These are phyloP conservation scores for Notocelia uddmanniana DNA, from an alignment of 2,888 invertebrate genomes.

Conservation along the genomic window DNA sequence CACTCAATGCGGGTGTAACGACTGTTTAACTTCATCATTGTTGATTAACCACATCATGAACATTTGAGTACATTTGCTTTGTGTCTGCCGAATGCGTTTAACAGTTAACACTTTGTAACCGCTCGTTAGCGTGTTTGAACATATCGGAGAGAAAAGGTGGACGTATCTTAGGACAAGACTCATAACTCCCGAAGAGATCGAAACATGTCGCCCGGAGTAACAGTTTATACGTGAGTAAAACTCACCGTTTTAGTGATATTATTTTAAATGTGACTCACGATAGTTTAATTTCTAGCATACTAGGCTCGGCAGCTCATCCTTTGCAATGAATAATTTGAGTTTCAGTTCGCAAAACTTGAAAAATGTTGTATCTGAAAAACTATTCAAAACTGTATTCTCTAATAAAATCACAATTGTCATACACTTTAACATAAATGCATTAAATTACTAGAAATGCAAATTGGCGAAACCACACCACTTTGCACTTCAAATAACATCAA, in stretches of 20 bases:
- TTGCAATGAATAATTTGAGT: too few species aligned
- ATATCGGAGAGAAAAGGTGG: neutral
- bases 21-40: conserved; percentile 13
- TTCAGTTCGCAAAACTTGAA: too few species aligned
- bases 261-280: too few species aligned
- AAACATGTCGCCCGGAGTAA: too few species aligned
- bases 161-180: neutral
- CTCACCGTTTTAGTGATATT: too few species aligned
- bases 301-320: too few species aligned
- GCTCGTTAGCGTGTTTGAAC: neutral
- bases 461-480: conserved; percentile 30
- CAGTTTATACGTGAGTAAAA: too few species aligned
- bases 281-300: too few species aligned
- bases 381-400: neutral
- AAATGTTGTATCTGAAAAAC: neutral
- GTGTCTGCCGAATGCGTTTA: neutral
- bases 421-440: neutral
- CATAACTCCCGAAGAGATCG: too few species aligned
- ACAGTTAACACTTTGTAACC: conserved; percentile 9
- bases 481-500: conserved; percentile 13
- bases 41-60: conserved; percentile 5
- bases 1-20: conserved; percentile 3
- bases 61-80: neutral
- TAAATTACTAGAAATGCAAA: conserved; percentile 14
- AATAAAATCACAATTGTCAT: conserved; percentile 8